Percentiles rank a stretch among this genome's conserved stretches.
Evolutionary conservation across 2,113 vertebrate genomes (phyloP).

Genomic region (Amphiprion percula): DNA sequence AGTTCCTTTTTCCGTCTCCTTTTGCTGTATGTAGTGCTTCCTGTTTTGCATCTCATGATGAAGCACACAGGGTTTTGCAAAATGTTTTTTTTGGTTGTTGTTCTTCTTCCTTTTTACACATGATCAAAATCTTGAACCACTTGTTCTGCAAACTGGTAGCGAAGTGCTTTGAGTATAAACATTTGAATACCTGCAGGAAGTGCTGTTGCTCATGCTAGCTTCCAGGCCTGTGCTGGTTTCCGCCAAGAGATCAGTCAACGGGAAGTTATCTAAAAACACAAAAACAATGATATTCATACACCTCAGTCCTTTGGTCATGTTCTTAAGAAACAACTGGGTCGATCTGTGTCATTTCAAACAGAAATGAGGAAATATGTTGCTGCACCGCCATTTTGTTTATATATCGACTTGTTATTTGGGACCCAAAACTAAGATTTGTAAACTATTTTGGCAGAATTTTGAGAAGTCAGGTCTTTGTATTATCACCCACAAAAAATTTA

Average conservation of each 20-base stretch:
- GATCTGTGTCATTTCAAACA: too few relatives aligned
- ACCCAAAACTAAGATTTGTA: too few relatives aligned
- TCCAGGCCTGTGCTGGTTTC: slow-evolving; percentile 96
- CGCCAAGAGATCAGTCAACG: slow-evolving; percentile 92
- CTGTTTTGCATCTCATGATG: slow-evolving; percentile 45
- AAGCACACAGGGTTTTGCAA: slow-evolving; percentile 20
- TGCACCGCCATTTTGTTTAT: too few relatives aligned
- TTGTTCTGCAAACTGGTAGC: not conserved
- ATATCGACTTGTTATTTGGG: too few relatives aligned
- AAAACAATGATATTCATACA: slow-evolving; percentile 31
- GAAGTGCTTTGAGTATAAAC: slow-evolving; percentile 19
- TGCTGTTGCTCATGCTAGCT: slow-evolving; percentile 91
- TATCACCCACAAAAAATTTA: too few relatives aligned
- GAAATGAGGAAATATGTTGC: too few relatives aligned
- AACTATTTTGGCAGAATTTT: too few relatives aligned
- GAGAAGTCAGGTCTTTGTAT: too few relatives aligned
- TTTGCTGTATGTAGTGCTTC: slow-evolving; percentile 42
- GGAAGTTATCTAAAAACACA: slow-evolving; percentile 91
- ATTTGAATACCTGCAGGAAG: slow-evolving; percentile 89
- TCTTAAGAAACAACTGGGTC: not conserved
- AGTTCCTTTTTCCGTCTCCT: slow-evolving; percentile 33
- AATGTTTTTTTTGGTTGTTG: not conserved
- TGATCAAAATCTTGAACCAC: not conserved
- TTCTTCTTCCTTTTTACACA: slow-evolving; percentile 24
- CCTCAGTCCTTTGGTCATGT: not conserved